Evolutionary conservation across 1,140 invertebrate genomes (phyloP).

Genomic region (Hylaeus anthracinus): DNA sequence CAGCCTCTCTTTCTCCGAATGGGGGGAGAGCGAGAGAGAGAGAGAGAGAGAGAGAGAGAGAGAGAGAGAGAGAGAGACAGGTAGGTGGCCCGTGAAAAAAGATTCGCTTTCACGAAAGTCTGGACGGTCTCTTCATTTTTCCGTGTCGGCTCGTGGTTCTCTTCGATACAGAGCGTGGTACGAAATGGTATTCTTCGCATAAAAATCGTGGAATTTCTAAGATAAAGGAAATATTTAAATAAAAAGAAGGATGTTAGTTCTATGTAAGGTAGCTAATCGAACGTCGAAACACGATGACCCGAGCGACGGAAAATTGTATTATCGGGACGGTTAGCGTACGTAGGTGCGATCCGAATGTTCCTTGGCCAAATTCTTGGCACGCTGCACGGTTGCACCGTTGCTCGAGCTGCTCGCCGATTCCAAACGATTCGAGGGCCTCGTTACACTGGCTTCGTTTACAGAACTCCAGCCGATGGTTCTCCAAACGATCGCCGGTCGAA

Average conservation of each 20-base stretch:
- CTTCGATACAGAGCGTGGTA: background rate
- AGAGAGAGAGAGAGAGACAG: background rate
- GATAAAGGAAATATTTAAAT: too few relatives aligned
- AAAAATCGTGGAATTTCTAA: too few relatives aligned
- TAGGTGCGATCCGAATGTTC: background rate
- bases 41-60: background rate
- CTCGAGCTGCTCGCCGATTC: conserved; percentile 17
- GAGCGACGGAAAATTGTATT: too few relatives aligned
- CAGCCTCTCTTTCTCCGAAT: conserved; percentile 12
- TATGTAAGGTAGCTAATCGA: too few relatives aligned
- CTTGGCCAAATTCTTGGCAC: conserved; percentile 46
- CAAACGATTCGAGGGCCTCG: conserved; percentile 10
- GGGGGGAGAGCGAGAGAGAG: too few relatives aligned
- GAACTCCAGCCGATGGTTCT: background rate
- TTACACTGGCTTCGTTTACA: conserved; percentile 3
- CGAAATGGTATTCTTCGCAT: background rate
- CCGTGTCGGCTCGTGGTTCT: background rate
- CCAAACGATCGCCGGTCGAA: conserved; percentile 1
- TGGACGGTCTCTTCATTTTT: conserved; percentile 47
- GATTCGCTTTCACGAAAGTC: conserved; percentile 68
- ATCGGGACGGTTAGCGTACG: too few relatives aligned
- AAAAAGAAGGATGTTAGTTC: too few relatives aligned
- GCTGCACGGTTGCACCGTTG: conserved; percentile 52
- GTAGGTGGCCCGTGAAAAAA: conserved; percentile 50
- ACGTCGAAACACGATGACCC: too few relatives aligned